Percentiles rank a stretch among this genome's conserved stretches.
Conservation (phyloP, 2,888 invertebrate species). For the Ennomos quercinarius region DNA sequence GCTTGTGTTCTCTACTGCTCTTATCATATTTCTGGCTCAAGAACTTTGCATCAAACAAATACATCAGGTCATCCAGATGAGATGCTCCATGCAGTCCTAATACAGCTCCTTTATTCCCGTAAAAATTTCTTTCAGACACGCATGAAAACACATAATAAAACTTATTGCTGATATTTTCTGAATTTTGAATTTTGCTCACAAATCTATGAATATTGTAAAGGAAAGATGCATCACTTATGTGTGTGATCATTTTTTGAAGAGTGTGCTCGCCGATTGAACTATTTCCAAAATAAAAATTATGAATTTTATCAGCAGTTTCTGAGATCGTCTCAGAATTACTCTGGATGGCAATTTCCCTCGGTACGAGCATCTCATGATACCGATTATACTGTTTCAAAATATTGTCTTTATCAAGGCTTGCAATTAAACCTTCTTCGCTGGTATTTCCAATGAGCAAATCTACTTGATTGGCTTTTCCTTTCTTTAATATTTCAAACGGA, state of each 20-base stretch:
- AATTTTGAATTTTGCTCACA: slow-evolving; percentile 29
- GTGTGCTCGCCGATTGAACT: slow-evolving; percentile 37
- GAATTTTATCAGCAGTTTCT: slow-evolving; percentile 42
- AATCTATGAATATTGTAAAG: slow-evolving; percentile 46
- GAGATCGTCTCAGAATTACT: slow-evolving; percentile 39
- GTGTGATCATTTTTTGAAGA: slow-evolving; percentile 43
- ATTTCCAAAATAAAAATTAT: slow-evolving; percentile 45
- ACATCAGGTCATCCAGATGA: slow-evolving; percentile 57
- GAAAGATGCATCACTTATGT: slow-evolving; percentile 40
- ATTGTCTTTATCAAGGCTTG: slow-evolving; percentile 50
- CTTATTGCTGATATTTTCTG: slow-evolving; percentile 22
- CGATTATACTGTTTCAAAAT: slow-evolving; percentile 31
- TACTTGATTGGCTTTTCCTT: slow-evolving; percentile 77
- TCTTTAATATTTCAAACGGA: slow-evolving; percentile 50
- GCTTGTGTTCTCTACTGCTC: slow-evolving; percentile 48
- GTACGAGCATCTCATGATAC: slow-evolving; percentile 46
- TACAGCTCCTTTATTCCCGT: slow-evolving; percentile 39
- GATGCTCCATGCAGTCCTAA: slow-evolving; percentile 43
- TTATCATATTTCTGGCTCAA: slow-evolving; percentile 47
- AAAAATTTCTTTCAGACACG: slow-evolving; percentile 52
- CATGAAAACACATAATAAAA: slow-evolving; percentile 55
- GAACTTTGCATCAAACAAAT: slow-evolving; percentile 49
- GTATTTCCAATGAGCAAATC: slow-evolving; percentile 90
- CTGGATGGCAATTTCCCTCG: slow-evolving; percentile 44
- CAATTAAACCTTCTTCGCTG: slow-evolving; percentile 85